phyloP scores from a whole-genome alignment of 2,113 vertebrate species.

The Spea bombifrons region DNA sequence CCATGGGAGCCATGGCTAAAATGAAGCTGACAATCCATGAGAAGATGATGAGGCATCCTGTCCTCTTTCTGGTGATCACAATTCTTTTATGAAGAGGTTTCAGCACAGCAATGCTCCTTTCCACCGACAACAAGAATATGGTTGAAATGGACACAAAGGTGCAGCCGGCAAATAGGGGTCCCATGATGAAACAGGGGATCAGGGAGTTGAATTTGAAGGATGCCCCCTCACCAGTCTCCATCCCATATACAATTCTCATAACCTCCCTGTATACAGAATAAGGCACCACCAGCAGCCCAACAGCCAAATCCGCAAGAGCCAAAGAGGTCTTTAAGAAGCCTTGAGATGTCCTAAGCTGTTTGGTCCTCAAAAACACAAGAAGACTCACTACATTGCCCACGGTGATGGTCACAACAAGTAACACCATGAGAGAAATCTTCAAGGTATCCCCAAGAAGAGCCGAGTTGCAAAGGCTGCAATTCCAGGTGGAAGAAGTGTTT shows the following conservation, averaged over 20 bases:
- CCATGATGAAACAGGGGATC: constrained; percentile 74
- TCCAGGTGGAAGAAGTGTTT: constrained; percentile 42
- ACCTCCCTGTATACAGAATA: constrained; percentile 76
- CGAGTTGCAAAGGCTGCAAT: constrained; percentile 66
- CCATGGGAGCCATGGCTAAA: constrained; percentile 66
- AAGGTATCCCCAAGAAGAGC: constrained; percentile 57
- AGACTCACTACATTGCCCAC: constrained; percentile 74
- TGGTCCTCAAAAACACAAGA: constrained; percentile 70
- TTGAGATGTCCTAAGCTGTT: constrained; percentile 71
- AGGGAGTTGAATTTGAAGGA: constrained; percentile 47
- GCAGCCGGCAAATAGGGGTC: constrained; percentile 75
- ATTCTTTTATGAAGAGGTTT: constrained; percentile 72
- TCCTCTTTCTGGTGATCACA: constrained; percentile 69
- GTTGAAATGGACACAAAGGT: constrained; percentile 83
- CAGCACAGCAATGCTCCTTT: constrained; percentile 74
- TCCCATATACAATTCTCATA: constrained; percentile 59
- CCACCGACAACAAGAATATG: constrained; percentile 77
- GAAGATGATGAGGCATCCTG: constrained; percentile 64
- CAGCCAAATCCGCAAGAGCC: constrained; percentile 75
- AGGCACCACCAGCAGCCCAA: constrained; percentile 72
- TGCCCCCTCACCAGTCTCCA: constrained; percentile 46
- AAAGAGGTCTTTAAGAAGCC: constrained; percentile 75
- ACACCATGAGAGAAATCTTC: constrained; percentile 68
- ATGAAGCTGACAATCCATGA: constrained; percentile 73
- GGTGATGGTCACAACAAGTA: constrained; percentile 69